A percentile compares a stretch with the other conserved stretches of the same genome.
Conservation (phyloP, 2,888 invertebrate species). For the Euphydryas editha region DNA sequence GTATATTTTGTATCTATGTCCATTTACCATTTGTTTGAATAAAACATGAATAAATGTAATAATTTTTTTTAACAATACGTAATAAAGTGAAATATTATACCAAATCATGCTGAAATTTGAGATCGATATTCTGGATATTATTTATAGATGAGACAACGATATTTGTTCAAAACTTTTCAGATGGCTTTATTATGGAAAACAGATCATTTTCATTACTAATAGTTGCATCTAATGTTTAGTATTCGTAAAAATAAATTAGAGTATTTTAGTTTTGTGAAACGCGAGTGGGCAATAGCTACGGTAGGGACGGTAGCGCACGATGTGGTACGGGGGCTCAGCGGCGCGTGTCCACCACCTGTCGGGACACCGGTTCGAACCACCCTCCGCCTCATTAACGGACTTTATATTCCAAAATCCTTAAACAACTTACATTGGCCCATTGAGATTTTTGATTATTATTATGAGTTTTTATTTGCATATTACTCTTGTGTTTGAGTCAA, state of each 20-base stretch:
- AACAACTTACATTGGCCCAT: conserved; percentile 41
- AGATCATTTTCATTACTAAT: not conserved
- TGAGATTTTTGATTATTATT: conserved; percentile 25
- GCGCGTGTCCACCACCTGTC: conserved; percentile 80
- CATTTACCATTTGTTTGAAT: not conserved
- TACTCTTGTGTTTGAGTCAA: not conserved
- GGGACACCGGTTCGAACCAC: conserved; percentile 55
- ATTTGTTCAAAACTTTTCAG: not conserved
- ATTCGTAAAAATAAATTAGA: not conserved
- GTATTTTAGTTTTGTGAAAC: conserved; percentile 13
- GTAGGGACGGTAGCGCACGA: conserved; percentile 44
- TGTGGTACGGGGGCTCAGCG: conserved; percentile 57
- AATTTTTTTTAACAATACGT: not conserved
- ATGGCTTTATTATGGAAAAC: not conserved
- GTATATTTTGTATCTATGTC: not conserved
- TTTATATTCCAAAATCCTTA: conserved; percentile 73
- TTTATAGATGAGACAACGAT: not conserved
- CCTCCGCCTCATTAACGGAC: conserved; percentile 64
- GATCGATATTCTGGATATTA: not conserved
- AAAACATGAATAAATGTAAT: not conserved
- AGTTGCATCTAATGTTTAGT: not conserved
- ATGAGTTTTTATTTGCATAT: conserved; percentile 27
- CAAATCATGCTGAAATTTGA: not conserved
- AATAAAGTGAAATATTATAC: not conserved
- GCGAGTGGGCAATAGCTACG: conserved; percentile 15